Evolutionary conservation across 2,113 vertebrate genomes (phyloP).

Genomic region (Pandion haliaetus): DNA sequence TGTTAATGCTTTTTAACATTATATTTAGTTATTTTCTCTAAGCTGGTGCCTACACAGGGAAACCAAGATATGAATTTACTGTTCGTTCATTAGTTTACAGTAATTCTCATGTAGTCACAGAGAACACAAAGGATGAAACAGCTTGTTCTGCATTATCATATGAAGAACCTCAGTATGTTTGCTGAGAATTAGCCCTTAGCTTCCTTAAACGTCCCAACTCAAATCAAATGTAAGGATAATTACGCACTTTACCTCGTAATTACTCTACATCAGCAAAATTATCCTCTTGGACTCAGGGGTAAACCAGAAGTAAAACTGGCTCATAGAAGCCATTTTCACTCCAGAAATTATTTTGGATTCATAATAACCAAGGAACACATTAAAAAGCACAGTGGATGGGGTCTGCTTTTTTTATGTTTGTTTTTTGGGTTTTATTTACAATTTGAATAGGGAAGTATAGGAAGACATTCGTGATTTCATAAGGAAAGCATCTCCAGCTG

Average conservation of each 20-base stretch:
- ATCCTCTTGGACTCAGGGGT: not conserved
- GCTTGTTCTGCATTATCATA: not conserved
- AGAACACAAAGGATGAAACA: not conserved
- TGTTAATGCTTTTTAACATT: not conserved
- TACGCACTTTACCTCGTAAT: not conserved
- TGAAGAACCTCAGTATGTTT: not conserved
- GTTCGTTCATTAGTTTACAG: not conserved
- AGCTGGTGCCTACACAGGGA: not conserved
- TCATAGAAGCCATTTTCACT: not conserved
- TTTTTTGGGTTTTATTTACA: not conserved
- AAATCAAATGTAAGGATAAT: not conserved
- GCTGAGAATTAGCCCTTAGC: not conserved
- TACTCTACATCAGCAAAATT: constrained; percentile 6
- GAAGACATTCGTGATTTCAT: not conserved
- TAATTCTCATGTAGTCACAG: not conserved
- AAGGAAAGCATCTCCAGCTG: not conserved
- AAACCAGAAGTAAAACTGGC: not conserved
- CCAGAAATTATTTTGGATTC: not conserved
- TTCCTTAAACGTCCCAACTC: not conserved
- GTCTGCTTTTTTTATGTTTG: not conserved
- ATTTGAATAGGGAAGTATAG: not conserved
- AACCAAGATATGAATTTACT: not conserved
- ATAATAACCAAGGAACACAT: not conserved
- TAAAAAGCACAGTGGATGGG: not conserved
- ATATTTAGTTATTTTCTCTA: not conserved